Conservation (phyloP, 2,797 vertebrate genomes). For the Microctenopoma stevenorrisi region DNA sequence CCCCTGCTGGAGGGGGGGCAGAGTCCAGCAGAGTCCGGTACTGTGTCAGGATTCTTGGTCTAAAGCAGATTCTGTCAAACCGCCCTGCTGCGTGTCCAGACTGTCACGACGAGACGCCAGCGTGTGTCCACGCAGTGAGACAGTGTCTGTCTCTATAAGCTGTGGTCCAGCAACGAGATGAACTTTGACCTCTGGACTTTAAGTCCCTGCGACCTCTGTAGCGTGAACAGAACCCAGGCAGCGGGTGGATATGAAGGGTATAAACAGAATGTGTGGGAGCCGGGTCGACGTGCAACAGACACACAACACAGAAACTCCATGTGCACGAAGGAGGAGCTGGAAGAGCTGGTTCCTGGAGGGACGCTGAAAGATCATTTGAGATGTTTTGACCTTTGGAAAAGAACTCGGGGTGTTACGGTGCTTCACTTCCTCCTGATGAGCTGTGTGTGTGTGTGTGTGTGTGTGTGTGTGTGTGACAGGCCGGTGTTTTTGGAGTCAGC, state of each 20-base stretch:
- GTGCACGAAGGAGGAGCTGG: neutral
- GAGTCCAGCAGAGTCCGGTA: no score
- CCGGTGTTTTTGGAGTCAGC: slow-evolving; percentile 47
- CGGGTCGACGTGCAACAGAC: neutral
- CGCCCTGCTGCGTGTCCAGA: no score
- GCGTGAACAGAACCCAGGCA: no score
- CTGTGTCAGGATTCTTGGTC: no score
- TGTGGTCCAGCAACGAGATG: no score
- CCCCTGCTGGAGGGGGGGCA: no score
- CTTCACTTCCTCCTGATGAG: slow-evolving; percentile 51
- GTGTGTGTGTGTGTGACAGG: slow-evolving; percentile 47
- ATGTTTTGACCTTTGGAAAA: slow-evolving; percentile 71
- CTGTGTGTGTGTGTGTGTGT: slow-evolving; percentile 46
- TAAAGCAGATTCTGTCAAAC: no score
- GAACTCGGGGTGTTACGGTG: slow-evolving; percentile 53
- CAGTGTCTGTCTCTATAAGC: no score
- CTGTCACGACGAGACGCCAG: no score
- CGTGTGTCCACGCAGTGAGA: no score
- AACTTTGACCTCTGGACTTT: neutral
- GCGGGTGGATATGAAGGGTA: no score
- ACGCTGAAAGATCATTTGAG: slow-evolving; percentile 35
- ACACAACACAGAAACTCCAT: neutral
- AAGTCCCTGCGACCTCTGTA: no score
- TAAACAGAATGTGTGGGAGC: neutral
- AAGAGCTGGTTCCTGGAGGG: slow-evolving; percentile 18